These are phyloP conservation scores for Pycnonotus jocosus DNA, from an alignment of 2,113 vertebrate species.

Conservation along the genomic window DNA sequence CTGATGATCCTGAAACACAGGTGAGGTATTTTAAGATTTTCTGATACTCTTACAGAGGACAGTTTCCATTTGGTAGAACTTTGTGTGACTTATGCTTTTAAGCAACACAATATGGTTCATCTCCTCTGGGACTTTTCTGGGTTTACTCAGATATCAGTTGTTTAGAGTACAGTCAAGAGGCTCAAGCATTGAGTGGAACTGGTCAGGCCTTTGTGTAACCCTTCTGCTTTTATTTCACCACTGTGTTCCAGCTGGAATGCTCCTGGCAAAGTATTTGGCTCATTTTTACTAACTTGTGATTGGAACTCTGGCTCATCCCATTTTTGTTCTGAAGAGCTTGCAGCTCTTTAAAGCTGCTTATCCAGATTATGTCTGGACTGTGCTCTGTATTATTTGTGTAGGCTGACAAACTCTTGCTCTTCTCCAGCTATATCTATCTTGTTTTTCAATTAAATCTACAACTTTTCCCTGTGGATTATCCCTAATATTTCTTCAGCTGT, in stretches of 20 bases:
- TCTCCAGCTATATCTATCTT: not conserved
- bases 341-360: not conserved
- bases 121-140: not conserved
- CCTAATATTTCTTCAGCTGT: not conserved
- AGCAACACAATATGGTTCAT: not conserved
- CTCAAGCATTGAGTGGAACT: not conserved
- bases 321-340: not conserved
- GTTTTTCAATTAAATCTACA: not conserved
- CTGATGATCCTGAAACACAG: conserved; percentile 95
- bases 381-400: not conserved
- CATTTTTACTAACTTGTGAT: not conserved
- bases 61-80: not conserved
- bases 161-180: not conserved
- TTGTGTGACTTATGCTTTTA: not conserved
- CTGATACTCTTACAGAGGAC: not conserved
- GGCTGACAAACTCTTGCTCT: not conserved
- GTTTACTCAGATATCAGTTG: not conserved
- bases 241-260: not conserved
- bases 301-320: not conserved
- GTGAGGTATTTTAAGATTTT: conserved; percentile 54
- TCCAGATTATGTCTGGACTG: not conserved
- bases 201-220: not conserved
- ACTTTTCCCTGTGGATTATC: not conserved
- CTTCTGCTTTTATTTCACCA: not conserved
- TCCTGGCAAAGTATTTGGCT: not conserved